Base-by-base conservation (phyloP, 2,888 invertebrate genomes). In the Cyclophora albipunctata region DNA sequence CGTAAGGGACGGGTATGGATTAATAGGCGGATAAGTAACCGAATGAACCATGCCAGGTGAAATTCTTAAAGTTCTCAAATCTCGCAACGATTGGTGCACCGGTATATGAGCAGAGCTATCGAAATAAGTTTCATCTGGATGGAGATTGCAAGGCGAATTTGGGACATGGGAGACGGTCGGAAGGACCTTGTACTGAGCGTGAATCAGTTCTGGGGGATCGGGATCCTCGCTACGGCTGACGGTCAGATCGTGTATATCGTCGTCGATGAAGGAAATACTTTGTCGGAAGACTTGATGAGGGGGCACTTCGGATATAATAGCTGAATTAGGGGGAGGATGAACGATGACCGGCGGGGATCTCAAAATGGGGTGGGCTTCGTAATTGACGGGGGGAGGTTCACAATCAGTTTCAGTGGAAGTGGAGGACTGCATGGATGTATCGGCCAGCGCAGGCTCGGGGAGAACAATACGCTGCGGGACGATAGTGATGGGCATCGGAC, bases 121-220 rank as follows among this genome's bases (percentile, higher is more conserved):
- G 52, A 74, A 66, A 57, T 75, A 78, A 37, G 73, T 77, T 69
- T 75, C 71, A 51, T 84, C 78, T 20, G 89, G 89, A 58, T 89
- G 89, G 57, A 89, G 71, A 57, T 63, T 79, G 63, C 89, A 89
- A 45, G 88, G 85, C 50, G 87, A 84, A 60, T 87, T 79, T 20
- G 89, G 89, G 51, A 89, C 71, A 55, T 89, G 89, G 50, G 89
- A 85, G 43, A 89, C 79, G 35, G 81, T 77, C 4, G 89, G 89
- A 42, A 89, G 69, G 40, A 77, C 82, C 66, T 71, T 80, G 53
- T 87, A 84, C 48, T 89, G 87, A 34, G 84, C 89, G 59, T 89
- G 89, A 47, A 88, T 62, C 40, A 89, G 73, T 66, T 78, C 88
- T 3, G 86, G 87, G 34, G 73, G 74, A 7, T 75, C 76, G 37